Evolutionary conservation across 1,140 invertebrate species (phyloP).

Genomic region (Pachypeltis micranthus): DNA sequence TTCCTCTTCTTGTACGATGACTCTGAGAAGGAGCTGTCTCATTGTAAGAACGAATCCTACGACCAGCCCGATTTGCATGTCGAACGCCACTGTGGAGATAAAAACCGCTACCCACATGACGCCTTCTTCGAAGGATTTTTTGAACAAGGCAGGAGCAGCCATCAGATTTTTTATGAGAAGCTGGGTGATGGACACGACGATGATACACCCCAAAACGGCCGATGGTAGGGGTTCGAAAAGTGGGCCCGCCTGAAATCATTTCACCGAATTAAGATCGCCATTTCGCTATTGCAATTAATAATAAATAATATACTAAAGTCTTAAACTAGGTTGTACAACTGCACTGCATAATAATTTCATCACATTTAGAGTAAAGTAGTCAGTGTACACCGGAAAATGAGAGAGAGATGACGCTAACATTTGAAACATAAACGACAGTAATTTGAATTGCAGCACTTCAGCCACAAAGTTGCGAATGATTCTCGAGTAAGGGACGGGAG

Average conservation of each 20-base stretch:
- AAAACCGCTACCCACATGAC: constrained; percentile 12
- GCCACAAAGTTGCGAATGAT: no score
- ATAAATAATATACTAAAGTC: neutral
- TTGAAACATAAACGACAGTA: no score
- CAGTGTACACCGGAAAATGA: no score
- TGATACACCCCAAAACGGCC: constrained; percentile 17
- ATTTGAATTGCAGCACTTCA: no score
- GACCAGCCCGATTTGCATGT: constrained; percentile 15
- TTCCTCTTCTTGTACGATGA: constrained; percentile 5
- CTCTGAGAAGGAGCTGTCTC: neutral
- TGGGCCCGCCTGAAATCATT: constrained; percentile 17
- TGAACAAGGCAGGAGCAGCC: neutral
- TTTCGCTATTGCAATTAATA: neutral
- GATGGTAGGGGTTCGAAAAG: constrained; percentile 15
- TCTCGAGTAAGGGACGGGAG: no score
- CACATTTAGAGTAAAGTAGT: no score
- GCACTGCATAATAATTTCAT: neutral
- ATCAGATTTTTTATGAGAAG: constrained; percentile 12
- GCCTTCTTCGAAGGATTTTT: constrained; percentile 1
- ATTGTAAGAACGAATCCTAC: constrained; percentile 9
- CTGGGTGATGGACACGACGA: neutral
- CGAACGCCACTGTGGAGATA: neutral
- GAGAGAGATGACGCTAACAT: no score
- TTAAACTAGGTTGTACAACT: neutral
- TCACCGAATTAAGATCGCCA: neutral